Base-by-base conservation (phyloP, 2,797 vertebrate species). In the Silurus aristotelis region DNA sequence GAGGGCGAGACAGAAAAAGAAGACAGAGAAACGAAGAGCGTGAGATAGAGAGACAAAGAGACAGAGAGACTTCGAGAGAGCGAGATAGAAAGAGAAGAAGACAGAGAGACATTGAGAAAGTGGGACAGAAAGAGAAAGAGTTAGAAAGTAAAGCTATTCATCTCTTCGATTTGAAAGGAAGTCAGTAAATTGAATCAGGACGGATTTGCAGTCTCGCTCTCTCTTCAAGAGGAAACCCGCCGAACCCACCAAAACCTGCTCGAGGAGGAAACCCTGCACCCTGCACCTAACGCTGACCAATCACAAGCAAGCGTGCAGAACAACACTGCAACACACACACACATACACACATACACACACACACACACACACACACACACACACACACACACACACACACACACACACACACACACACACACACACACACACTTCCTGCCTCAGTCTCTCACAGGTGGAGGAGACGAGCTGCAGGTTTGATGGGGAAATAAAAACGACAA, bases 261-360 rank as follows among this genome's bases (percentile, higher is more conserved):
- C 8, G 17, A 43, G 38, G 82, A 79, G 85, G 85, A 86, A 86
- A 79, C 27, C 27, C 70, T 58, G 31, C 64, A 66, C 22, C 52
- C 81, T 83, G 85, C 71, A 76, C 2, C 46, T 8, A 61, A 60
- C 8, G 6, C 14, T 27, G 52, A 43, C 19, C 25, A 71, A 55
- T 82, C 43, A 52, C 31, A 38, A 71, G 38, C 48, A n/a, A 15
- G n/a, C 1, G 22, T 61, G 73, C 85, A 86, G 27, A 13, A 2
- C 66, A 38, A 63, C 70, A 55, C 25, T 52, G 46, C 58, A 86
- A 38, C 60, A 20, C 22, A 60, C 25, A n/a, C 25, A n/a, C 14
- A n/a, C 46, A 66, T 17, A n/a, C 27, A 66, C n/a, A 63, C 70
- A 55, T 20, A 61, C 46, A 46, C 83, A 38, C 60, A 20, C 22